These are phyloP conservation scores for Notospermus geniculatus DNA, from an alignment of 1,140 invertebrate species.

Conservation along the genomic window DNA sequence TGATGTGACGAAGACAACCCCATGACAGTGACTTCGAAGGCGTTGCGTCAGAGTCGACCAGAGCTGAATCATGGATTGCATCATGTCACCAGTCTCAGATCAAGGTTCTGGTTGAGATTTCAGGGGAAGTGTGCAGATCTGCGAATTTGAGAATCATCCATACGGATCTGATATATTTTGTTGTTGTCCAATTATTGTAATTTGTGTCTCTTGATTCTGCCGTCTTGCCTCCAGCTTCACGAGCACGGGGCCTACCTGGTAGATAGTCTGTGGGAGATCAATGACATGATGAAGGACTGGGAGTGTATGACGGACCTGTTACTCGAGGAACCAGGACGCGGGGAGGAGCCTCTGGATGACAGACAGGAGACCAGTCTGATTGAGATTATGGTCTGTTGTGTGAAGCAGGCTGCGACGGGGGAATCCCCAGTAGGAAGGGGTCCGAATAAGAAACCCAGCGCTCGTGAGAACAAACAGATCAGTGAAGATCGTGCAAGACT, in stretches of 20 bases:
- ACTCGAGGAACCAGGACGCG: constrained; percentile 86
- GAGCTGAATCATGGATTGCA: too few species aligned
- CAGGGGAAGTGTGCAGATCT: too few species aligned
- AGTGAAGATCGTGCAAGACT: constrained; percentile 85
- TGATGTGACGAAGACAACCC: too few species aligned
- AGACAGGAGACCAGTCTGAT: constrained; percentile 89
- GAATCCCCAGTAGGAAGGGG: constrained; percentile 95
- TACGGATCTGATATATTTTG: too few species aligned
- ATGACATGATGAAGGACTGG: constrained; percentile 99
- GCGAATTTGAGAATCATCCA: too few species aligned
- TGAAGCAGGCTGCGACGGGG: constrained; percentile 95
- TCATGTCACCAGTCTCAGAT: too few species aligned
- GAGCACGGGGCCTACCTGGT: constrained; percentile 94
- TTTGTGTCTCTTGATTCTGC: too few species aligned
- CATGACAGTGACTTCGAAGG: too few species aligned
- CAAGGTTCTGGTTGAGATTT: too few species aligned
- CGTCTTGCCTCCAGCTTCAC: constrained; percentile 54
- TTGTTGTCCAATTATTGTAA: too few species aligned
- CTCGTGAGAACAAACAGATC: constrained; percentile 49
- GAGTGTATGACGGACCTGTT: constrained; percentile 98
- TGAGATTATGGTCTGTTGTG: constrained; percentile 97
- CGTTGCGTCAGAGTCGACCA: too few species aligned
- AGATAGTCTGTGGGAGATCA: constrained; percentile 98
- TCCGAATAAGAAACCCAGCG: constrained; percentile 69
- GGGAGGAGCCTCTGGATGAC: constrained; percentile 70